Conservation (phyloP, 2,797 vertebrate genomes). For the Molossus alvarezi region DNA sequence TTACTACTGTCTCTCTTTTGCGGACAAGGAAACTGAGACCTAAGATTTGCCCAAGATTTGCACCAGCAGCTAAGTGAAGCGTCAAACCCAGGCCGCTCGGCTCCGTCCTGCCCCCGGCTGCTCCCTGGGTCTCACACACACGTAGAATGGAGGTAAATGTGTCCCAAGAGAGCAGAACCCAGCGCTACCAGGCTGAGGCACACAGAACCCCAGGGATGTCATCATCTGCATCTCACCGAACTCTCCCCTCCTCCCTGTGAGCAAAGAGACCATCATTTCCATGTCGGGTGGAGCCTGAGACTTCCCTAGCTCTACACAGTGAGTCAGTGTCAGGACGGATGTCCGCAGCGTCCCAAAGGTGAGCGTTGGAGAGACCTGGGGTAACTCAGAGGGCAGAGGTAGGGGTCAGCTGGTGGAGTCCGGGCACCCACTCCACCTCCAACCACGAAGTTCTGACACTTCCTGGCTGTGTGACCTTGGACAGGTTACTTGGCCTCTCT, state of each 20-base stretch:
- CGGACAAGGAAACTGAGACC: neutral
- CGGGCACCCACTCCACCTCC: neutral
- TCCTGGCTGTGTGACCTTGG: neutral
- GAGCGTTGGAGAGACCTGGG: neutral
- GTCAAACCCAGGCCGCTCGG: neutral
- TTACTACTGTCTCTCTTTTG: neutral
- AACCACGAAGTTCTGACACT: neutral
- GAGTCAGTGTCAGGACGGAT: neutral
- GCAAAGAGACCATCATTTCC: neutral
- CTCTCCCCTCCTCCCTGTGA: neutral
- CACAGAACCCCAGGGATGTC: accelerated
- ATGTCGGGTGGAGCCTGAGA: neutral
- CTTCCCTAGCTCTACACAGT: accelerated
- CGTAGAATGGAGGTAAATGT: too few species aligned
- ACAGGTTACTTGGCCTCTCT: neutral
- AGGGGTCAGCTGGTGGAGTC: too few species aligned
- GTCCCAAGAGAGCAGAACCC: neutral
- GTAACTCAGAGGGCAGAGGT: neutral
- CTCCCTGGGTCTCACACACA: accelerated
- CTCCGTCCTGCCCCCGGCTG: neutral
- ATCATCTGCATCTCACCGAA: neutral
- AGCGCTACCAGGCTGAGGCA: accelerated
- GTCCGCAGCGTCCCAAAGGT: neutral
- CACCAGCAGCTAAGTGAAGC: neutral
- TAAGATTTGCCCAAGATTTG: neutral